Base-by-base conservation (phyloP, 2,797 vertebrate species). In the Picus viridis region DNA sequence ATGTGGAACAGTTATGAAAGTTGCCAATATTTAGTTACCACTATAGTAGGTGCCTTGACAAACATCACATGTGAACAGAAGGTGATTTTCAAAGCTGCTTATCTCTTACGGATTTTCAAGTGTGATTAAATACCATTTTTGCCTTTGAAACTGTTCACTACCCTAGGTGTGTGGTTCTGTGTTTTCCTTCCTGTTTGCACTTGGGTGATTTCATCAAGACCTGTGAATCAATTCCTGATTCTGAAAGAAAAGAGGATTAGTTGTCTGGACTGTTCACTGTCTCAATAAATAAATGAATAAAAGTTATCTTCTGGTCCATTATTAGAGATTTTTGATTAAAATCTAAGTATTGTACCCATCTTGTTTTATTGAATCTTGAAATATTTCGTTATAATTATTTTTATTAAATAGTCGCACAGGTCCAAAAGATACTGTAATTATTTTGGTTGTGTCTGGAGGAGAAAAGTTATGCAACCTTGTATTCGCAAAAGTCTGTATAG, bases 151-250 rank as follows among this genome's bases (percentile, higher is more conserved):
- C 9, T 16, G 18, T 65, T 89, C 18, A 23, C 16, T 47, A 0
- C n/a, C 26, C 24, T 62, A 68, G 36, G 16, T 34, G 17, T n/a
- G 13, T 57, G 5, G 16, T 73, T 92, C 49, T 39, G 5, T 47
- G 69, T 86, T 86, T 75, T 64, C 49, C 34, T 83, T 80, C 22
- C 23, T 75, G 36, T 75, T 90, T 89, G 29, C 58, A 78, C 24
- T 18, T 54, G 76, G 70, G n/a, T 72, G 58, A 65, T 82, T 92
- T 88, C 41, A 79, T 86, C n/a, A 65, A 70, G 58, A 92, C 45
- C 83, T 91, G n/a, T 63, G 61, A 87, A 83, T 71, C 61, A 12
- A n/a, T 70, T 90, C 39, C 61, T 84, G 76, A 77, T 86, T 70
- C 54, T 84, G 45, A 90, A 76, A 83, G 20, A 79, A 59, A 69